Conservation (phyloP, 2,797 vertebrate genomes). For the Sternotherus odoratus region DNA sequence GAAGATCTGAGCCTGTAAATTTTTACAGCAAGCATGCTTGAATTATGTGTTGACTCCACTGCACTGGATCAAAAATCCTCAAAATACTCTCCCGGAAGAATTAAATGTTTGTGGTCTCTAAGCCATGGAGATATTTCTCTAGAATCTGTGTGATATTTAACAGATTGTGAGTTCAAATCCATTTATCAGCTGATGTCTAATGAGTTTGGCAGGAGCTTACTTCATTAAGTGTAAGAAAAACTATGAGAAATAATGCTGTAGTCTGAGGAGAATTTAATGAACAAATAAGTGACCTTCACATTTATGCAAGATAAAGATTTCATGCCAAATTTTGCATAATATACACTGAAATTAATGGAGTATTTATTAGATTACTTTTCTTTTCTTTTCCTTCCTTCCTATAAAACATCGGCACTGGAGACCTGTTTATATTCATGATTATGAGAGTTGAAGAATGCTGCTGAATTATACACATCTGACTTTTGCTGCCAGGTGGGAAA, state of each 20-base stretch:
- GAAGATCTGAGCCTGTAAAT: conserved; percentile 66
- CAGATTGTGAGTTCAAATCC: conserved; percentile 77
- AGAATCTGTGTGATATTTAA: conserved; percentile 75
- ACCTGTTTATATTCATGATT: not conserved
- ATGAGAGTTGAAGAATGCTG: not conserved
- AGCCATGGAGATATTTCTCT: conserved; percentile 69
- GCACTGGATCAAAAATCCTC: conserved; percentile 63
- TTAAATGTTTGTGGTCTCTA: conserved; percentile 70
- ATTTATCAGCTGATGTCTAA: conserved; percentile 79
- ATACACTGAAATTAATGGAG: not conserved
- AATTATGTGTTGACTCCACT: conserved; percentile 69
- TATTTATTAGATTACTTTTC: conserved; percentile 51
- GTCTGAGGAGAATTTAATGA: conserved; percentile 75
- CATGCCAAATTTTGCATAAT: conserved; percentile 71
- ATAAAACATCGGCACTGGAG: not conserved
- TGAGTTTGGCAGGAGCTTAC: conserved; percentile 69
- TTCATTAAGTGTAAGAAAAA: conserved; percentile 71
- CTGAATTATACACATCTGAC: not conserved
- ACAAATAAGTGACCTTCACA: conserved; percentile 70
- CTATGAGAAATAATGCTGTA: conserved; percentile 61
- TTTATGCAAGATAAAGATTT: conserved; percentile 74
- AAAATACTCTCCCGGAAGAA: conserved; percentile 66
- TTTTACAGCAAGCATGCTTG: conserved; percentile 69
- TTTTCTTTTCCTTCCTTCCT: conserved; percentile 12
- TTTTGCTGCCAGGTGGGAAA: not conserved